Base-by-base conservation (phyloP, 1,140 invertebrate species). In the Ostrea edulis region DNA sequence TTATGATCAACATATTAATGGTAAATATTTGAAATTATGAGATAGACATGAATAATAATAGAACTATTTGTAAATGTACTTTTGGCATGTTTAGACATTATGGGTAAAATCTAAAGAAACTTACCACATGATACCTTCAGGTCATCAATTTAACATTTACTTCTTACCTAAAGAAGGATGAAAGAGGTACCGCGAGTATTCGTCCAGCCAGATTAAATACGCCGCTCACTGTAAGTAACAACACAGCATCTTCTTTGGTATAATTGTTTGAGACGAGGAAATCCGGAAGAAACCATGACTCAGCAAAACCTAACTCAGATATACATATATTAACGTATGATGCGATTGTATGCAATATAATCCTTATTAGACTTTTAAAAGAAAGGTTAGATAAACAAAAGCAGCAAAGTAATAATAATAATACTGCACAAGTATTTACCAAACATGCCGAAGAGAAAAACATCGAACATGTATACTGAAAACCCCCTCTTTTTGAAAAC, bases 251-350 rank as follows among this genome's bases (percentile, higher is more conserved):
- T 53, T 83, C 17, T 25, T 9, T 83, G 8, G 82, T 83, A 44
- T 83, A 83, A 35, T 29, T 54, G 52, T 53, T 83, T 9, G 82
- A 53, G n/a, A 83, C 82, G 3, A 83, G 14, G 20, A 83, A 83
- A 83, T 83, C 82, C 4, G 82, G 82, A 14, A 83, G n/a, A 83
- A 53, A 83, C 82, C 82, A 83, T 20, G n/a, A 7, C 17, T 52
- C 82, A 2, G 52, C 82, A 20, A 20, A 51, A 22, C 82, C 82
- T 83, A 44, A 53, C 25, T 54, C 17, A 82, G 44, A 82, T 51
- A 9, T 22, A 11, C 20, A 68, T 3, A 22, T 9, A 68, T 25
- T 22, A 25, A 68, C 9, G 3, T 0, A 55, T 55, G 54, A 2
- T 20, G 55, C 1, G 17, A 62, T 62, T 44, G 35, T 44, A 44